These are phyloP conservation scores for Talpa occidentalis DNA, from an alignment of 2,113 vertebrate species.

Conservation along the genomic window DNA sequence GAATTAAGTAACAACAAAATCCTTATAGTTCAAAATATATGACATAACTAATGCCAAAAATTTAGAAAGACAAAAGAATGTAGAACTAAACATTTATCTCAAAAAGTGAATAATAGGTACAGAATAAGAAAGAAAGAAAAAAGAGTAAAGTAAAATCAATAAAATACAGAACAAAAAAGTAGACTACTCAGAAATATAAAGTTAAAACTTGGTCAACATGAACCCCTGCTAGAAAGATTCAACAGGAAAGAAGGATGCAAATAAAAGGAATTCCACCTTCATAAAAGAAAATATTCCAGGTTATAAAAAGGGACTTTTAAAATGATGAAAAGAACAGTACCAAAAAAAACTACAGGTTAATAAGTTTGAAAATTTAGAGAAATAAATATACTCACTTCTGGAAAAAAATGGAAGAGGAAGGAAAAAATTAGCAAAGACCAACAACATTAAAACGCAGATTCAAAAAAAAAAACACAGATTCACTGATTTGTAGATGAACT, in stretches of 20 bases:
- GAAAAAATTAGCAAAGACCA: not conserved
- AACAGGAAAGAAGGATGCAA: not conserved
- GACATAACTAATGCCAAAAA: not conserved
- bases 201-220: not conserved
- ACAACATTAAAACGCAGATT: not conserved
- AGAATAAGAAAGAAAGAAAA: not conserved
- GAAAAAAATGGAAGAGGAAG: not conserved
- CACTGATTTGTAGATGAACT: not conserved
- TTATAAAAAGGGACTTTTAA: not conserved
- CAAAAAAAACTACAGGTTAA: not conserved
- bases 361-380: not conserved
- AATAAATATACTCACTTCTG: not conserved
- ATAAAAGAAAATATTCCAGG: not conserved
- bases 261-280: not conserved
- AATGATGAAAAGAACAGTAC: not conserved
- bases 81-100: not conserved
- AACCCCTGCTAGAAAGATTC: not conserved
- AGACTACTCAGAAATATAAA: not conserved
- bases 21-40: not conserved
- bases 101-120: not conserved
- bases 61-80: not conserved
- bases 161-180: not conserved
- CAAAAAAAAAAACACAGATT: too few relatives aligned
- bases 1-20: not conserved
- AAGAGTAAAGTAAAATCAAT: not conserved